A percentile compares a stretch with the other conserved stretches of the same genome.
phyloP scores from a whole-genome alignment of 2,797 vertebrate species.

The Eulemur coronatus region DNA sequence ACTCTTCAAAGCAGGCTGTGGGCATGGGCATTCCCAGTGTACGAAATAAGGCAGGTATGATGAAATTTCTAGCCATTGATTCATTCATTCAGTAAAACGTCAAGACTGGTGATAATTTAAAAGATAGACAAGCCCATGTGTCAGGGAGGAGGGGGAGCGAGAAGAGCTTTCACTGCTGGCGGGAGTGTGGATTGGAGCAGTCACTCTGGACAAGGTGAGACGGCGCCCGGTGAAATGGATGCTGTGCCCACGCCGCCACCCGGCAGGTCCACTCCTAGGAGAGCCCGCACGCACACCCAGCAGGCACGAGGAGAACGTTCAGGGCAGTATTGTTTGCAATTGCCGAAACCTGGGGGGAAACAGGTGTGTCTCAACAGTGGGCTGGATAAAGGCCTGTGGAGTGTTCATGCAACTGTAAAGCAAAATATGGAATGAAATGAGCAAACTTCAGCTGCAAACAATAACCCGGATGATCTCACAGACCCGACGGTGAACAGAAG shows the following conservation, averaged over 20 bases:
- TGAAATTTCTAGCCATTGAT: neutral
- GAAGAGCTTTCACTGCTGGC: neutral
- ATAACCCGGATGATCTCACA: fast-evolving
- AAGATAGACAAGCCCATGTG: neutral
- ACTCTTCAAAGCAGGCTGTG: neutral
- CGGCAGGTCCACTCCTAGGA: fast-evolving
- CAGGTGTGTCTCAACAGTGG: neutral
- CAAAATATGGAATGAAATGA: neutral
- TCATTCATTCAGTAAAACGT: neutral
- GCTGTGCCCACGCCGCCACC: fast-evolving
- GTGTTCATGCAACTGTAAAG: fast-evolving
- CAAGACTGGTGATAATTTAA: neutral
- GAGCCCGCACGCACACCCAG: fast-evolving
- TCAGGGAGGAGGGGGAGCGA: neutral
- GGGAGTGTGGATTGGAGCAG: neutral
- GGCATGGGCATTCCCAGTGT: fast-evolving
- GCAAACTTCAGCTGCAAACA: neutral
- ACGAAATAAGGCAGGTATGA: neutral
- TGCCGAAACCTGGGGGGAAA: fast-evolving
- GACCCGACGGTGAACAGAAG: neutral
- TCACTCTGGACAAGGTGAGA: neutral
- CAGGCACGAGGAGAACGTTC: fast-evolving
- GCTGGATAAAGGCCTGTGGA: too few species aligned
- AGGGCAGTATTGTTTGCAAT: fast-evolving
- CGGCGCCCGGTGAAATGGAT: fast-evolving